Base-by-base conservation (phyloP, 1,140 invertebrate species). In the Lepeophtheirus salmonis region DNA sequence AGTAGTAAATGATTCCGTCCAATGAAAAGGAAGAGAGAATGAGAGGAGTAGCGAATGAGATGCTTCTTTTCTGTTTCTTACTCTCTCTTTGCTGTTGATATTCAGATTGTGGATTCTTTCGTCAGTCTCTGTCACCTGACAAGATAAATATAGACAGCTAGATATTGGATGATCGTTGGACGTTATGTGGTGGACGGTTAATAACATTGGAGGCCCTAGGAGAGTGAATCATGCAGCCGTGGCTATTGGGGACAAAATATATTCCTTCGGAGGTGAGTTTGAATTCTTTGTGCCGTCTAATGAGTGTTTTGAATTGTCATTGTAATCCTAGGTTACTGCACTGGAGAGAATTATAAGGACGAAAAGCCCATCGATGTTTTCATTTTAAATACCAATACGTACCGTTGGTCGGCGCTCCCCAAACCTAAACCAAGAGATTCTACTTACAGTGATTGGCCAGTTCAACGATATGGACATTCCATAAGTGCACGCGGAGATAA, bases 161-260 rank as follows among this genome's bases (percentile, higher is more conserved):
- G 23, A 54, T 3, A 1, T 16, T 17, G n/a, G 18, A 4, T n/a
- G 14, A 25, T 21, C 10, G 48, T n/a, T 54, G n/a, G 62, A 56
- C 50, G 68, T 52, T 58, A 80, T 80, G 78, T 69, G 73, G 67
- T 90, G 86, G 86, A 86, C 83, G n/a, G 77, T 83, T 52, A 84
- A 68, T 6, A 41, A 41, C 30, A 41, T n/a, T 10, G 86, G 85
- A 48, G 86, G 86, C 20, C 85, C 84, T 2, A 75, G 79, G 66
- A 73, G 78, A 23, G 75, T 92, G 1, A 94, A 94, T 70, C 89
- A 92, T 78, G 88, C 89, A 12, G 85, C 87, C n/a, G 85, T 86
- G 26, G 76, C 79, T 56, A 79, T 91, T 48, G 80, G 77, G 16
- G 78, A 84, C 62, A 80, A 79, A 65, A 86, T 94, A 56, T 92